Base-by-base conservation (phyloP, 1,140 invertebrate species). In the Nasonia giraulti region DNA sequence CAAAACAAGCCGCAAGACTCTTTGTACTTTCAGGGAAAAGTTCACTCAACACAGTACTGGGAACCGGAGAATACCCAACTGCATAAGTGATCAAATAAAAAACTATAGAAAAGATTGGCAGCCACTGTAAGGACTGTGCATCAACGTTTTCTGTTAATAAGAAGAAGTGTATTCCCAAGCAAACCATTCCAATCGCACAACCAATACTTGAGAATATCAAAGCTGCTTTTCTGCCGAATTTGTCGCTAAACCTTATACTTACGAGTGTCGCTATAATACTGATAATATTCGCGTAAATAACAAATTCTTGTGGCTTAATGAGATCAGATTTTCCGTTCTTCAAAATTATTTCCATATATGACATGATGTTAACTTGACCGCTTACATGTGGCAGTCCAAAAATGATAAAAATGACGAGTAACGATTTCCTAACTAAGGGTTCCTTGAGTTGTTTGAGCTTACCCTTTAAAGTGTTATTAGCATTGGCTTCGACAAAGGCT, bases 301-400 rank as follows among this genome's bases (percentile, higher is more conserved):
- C 94, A 10, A 94, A 92, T 62, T 92, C 89, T 75, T 93, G 88
- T 12, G 93, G 89, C 4, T 91, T 88, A 17, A 95, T 88, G 0
- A 91, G 69, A 1, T 87, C 90, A 6, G 93, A 93, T 80, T 95
- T 94, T 37, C 94, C 94, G 50, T 92, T 90, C 8, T 94, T 93
- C 83, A 97, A 95, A 87, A 97, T 97, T 66, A 95, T 94, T 83
- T 96, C 95, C 20, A 96, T 94, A 88, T 97, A 97, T 40, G 95
- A 95, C 85, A 95, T 95, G 31, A 97, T 93, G 1, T 95, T 95
- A 78, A 96, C 96, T 20, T 96, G 95, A 1, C 96, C 96, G 80
- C 95, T 96, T 47, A 97, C 93, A 89, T 97, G 96, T 89, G 97
- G 96, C 20, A 96, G 95, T 8, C 95, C 92, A 88, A 96, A 95